phyloP scores from a whole-genome alignment of 2,888 invertebrate genomes.

The Actias luna region DNA sequence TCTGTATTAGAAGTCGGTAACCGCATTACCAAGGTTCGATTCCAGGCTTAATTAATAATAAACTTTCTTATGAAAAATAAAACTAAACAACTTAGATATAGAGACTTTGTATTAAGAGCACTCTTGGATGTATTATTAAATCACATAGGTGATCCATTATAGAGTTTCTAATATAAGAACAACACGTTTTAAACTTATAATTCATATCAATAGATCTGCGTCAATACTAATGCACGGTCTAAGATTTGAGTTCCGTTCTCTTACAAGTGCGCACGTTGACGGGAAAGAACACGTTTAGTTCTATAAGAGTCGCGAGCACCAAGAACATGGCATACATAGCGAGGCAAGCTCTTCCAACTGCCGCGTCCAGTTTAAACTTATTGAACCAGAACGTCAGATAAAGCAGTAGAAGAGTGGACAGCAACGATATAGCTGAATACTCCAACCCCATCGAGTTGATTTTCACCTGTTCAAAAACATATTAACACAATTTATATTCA shows the following conservation, averaged over 20 bases:
- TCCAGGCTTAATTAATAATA: neutral
- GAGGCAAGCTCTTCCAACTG: constrained; percentile 92
- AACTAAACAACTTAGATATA: neutral
- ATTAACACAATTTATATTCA: constrained; percentile 25
- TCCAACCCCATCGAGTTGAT: constrained; percentile 95
- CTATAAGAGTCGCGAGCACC: constrained; percentile 93
- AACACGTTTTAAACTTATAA: neutral
- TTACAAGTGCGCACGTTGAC: constrained; percentile 94
- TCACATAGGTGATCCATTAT: constrained; percentile 21
- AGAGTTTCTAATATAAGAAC: neutral
- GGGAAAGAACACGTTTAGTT: constrained; percentile 95
- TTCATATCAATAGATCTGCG: neutral
- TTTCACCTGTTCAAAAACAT: constrained; percentile 81
- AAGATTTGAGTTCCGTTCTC: constrained; percentile 73
- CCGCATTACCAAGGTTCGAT: neutral
- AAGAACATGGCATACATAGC: constrained; percentile 94
- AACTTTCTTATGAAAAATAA: neutral
- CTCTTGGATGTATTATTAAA: constrained; percentile 39
- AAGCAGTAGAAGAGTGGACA: constrained; percentile 92
- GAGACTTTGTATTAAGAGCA: neutral
- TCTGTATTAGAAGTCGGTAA: neutral
- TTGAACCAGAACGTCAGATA: constrained; percentile 93
- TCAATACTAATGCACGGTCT: constrained; percentile 33
- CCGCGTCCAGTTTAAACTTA: constrained; percentile 92
- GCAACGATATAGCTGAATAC: constrained; percentile 93